Conservation (phyloP, 2,797 vertebrate genomes). For the Chiloscyllium punctatum region DNA sequence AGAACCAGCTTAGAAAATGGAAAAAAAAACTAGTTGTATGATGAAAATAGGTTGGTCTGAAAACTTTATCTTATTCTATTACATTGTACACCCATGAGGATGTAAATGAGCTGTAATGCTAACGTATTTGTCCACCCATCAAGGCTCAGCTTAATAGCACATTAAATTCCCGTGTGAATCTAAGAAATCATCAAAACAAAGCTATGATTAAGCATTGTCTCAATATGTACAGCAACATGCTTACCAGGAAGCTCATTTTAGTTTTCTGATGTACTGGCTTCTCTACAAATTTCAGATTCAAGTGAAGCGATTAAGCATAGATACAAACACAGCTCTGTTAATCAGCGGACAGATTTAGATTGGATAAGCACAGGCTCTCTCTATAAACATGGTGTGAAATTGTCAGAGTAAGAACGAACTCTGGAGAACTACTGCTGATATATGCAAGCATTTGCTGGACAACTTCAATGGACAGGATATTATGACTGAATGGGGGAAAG, state of each 20-base stretch:
- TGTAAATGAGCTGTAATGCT: slow-evolving; percentile 13
- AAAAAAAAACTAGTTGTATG: not conserved
- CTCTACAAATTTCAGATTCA: not conserved
- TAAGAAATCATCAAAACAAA: slow-evolving; percentile 21
- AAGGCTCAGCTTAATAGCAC: not conserved
- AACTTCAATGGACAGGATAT: too few relatives aligned
- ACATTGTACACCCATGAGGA: not conserved
- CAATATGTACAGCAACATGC: not conserved
- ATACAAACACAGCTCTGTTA: not conserved
- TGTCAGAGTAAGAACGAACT: not conserved
- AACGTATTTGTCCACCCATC: not conserved
- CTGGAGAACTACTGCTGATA: too few relatives aligned
- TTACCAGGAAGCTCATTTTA: not conserved
- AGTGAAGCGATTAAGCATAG: not conserved
- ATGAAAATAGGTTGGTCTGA: not conserved
- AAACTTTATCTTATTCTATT: slow-evolving; percentile 25
- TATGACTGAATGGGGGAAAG: too few relatives aligned
- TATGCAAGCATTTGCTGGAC: too few relatives aligned
- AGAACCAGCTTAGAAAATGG: not conserved
- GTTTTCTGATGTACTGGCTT: not conserved
- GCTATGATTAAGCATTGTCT: not conserved
- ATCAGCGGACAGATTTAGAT: not conserved
- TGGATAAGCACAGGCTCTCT: not conserved
- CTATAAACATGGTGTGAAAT: too few relatives aligned
- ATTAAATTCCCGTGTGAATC: slow-evolving; percentile 10